A percentile compares a stretch with the other conserved stretches of the same genome.
phyloP scores from a whole-genome alignment of 2,113 vertebrate species.

The Cyprinodon tularosa region DNA sequence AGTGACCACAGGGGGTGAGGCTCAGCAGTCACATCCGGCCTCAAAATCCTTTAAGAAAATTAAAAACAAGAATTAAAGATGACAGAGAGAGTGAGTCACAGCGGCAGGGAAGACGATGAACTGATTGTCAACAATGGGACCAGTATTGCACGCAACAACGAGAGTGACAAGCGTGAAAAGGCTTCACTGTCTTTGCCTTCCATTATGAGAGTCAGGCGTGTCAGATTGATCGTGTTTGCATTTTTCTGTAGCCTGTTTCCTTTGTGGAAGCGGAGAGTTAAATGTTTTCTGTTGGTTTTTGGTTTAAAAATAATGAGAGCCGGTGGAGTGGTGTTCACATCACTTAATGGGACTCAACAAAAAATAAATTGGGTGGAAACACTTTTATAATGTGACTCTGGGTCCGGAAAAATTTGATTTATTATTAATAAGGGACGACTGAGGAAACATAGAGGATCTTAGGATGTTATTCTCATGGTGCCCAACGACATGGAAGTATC shows the following conservation, averaged over 20 bases:
- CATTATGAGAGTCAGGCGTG: not conserved
- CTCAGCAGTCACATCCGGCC: constrained; percentile 5
- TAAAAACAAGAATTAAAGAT: not conserved
- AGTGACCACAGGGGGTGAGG: not conserved
- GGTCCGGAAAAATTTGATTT: constrained; percentile 44
- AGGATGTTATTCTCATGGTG: constrained; percentile 30
- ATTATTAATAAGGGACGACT: constrained; percentile 70
- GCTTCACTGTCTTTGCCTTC: constrained; percentile 1
- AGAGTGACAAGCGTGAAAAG: constrained; percentile 25
- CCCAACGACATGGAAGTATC: constrained; percentile 24
- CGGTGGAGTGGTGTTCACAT: constrained; percentile 6
- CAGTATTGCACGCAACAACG: constrained; percentile 5
- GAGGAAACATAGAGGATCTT: constrained; percentile 37
- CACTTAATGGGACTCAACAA: constrained; percentile 13
- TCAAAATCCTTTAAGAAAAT: constrained; percentile 27
- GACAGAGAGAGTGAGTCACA: constrained; percentile 12
- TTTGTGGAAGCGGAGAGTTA: not conserved
- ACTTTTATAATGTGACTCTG: constrained; percentile 46
- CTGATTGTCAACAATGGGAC: not conserved
- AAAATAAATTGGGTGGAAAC: constrained; percentile 20
- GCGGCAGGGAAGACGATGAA: constrained; percentile 5
- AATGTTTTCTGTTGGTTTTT: not conserved
- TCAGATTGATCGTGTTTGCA: not conserved
- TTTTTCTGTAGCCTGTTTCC: constrained; percentile 8
- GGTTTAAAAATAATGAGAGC: not conserved